Conservation (phyloP, 2,797 vertebrate species). For the Betta splendens region DNA sequence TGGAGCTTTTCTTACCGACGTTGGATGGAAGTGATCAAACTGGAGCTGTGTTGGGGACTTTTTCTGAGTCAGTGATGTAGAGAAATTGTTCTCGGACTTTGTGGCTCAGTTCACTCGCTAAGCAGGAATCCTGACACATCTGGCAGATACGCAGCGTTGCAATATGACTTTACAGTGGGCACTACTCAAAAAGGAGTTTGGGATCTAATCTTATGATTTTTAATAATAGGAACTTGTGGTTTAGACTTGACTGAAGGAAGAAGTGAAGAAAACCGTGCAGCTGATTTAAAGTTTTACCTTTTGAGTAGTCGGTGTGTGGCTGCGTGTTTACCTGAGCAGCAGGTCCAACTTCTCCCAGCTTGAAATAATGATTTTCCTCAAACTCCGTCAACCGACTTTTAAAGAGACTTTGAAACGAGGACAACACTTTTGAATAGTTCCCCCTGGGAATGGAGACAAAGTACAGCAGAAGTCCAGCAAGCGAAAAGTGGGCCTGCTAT, state of each 20-base stretch:
- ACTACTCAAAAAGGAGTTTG: not conserved
- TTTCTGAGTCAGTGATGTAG: not conserved
- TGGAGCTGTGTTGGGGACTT: not conserved
- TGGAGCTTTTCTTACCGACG: not conserved
- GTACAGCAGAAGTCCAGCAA: constrained; percentile 6
- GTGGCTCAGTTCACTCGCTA: too few species aligned
- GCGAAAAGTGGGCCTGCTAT: constrained; percentile 45
- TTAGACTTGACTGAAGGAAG: not conserved
- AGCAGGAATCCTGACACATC: too few species aligned
- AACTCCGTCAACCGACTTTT: not conserved
- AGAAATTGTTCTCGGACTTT: not conserved
- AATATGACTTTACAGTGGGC: not conserved
- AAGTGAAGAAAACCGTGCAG: not conserved
- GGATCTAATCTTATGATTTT: not conserved
- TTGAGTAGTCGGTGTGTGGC: not conserved
- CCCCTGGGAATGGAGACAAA: constrained; percentile 20
- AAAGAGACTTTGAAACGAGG: constrained; percentile 19
- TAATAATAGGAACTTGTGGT: not conserved
- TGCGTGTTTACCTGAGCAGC: not conserved
- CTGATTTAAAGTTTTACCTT: not conserved
- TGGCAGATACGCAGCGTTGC: too few species aligned
- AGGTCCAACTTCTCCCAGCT: too few species aligned
- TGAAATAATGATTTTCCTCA: not conserved
- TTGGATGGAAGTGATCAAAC: not conserved
- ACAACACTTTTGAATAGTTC: constrained; percentile 12